Evolutionary conservation across 1,140 invertebrate species (phyloP).

Genomic region (Ericerus pela): DNA sequence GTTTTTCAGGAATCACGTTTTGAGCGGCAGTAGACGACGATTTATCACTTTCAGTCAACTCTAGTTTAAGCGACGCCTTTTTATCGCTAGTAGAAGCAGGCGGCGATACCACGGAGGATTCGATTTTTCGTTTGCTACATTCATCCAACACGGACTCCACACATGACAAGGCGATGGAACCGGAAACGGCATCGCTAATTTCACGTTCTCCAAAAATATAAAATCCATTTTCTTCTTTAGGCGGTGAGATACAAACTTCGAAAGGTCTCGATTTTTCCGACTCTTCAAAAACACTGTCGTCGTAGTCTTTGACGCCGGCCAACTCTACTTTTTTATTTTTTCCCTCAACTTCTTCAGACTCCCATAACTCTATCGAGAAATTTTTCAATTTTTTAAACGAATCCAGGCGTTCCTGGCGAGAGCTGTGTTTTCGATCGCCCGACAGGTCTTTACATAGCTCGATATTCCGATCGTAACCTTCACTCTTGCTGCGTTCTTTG

Average conservation of each 20-base stretch:
- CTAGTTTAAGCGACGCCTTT: neutral
- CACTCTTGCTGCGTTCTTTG: conserved; percentile 7
- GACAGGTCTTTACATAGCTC: neutral
- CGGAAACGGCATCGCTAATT: too few species aligned
- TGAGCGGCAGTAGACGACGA: conserved; percentile 16
- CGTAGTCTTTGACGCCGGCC: neutral
- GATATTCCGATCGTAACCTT: neutral
- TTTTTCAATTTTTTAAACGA: conserved; percentile 28
- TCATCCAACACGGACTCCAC: too few species aligned
- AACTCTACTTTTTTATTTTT: neutral
- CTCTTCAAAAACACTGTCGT: conserved; percentile 1
- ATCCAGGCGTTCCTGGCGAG: conserved; percentile 26
- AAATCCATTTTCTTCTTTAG: too few species aligned
- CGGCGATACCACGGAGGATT: neutral
- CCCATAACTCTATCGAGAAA: conserved; percentile 27
- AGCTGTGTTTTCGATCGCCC: conserved; percentile 26
- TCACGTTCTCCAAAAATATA: too few species aligned
- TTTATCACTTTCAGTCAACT: neutral
- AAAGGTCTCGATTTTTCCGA: too few species aligned
- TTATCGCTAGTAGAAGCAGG: neutral
- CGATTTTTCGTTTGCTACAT: too few species aligned
- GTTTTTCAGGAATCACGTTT: conserved; percentile 22
- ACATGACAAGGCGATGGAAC: too few species aligned
- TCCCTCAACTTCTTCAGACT: conserved; percentile 25
- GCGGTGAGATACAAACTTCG: too few species aligned